phyloP scores from a whole-genome alignment of 2,113 vertebrate species.

The Dasyornis broadbenti region DNA sequence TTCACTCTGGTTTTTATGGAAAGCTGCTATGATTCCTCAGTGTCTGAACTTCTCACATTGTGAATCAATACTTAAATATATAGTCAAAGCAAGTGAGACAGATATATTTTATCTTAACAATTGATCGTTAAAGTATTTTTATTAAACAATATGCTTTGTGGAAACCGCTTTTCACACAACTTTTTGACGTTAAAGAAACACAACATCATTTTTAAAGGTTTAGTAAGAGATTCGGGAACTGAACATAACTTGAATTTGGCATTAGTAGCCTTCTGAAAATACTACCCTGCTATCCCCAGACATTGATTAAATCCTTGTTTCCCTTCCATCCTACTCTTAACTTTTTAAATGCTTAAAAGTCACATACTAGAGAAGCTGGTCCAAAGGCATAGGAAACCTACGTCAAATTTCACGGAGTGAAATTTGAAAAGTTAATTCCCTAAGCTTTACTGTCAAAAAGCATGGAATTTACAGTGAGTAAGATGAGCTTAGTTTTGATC shows the following conservation, averaged over 20 bases:
- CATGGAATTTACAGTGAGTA: neutral
- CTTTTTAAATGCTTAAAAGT: neutral
- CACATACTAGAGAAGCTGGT: neutral
- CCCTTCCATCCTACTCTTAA: neutral
- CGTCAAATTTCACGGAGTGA: neutral
- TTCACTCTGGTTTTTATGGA: neutral
- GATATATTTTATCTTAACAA: neutral
- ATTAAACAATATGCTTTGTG: neutral
- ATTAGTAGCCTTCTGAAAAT: neutral
- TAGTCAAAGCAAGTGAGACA: neutral
- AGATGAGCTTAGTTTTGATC: neutral
- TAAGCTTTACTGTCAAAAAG: neutral
- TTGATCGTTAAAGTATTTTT: neutral
- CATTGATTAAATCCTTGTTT: neutral
- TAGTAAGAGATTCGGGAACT: neutral
- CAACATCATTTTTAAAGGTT: neutral
- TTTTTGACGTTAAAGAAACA: neutral
- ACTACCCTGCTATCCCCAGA: neutral
- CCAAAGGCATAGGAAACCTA: neutral
- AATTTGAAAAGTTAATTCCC: constrained; percentile 1
- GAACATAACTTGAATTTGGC: neutral
- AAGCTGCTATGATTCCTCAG: neutral
- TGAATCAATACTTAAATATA: neutral
- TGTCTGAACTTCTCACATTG: neutral
- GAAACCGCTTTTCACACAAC: neutral